Conservation (phyloP, 2,888 invertebrate genomes). For the Drosophila rellima region DNA sequence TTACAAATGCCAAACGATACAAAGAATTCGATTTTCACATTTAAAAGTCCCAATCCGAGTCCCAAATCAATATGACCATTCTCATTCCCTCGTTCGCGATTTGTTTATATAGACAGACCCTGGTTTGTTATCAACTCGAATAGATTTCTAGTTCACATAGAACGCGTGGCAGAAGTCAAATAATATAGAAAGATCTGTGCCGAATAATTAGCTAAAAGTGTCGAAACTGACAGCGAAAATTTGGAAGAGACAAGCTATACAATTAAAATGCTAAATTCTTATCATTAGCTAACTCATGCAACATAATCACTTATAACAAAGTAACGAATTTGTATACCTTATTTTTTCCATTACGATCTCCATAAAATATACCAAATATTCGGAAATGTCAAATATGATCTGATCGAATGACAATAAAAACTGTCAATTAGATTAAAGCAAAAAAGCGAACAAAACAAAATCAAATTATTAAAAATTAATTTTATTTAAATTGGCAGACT, state of each 20-base stretch:
- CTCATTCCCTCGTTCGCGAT: background rate
- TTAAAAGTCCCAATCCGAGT: slow-evolving; percentile 5
- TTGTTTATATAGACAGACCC: background rate
- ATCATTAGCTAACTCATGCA: slow-evolving; percentile 24
- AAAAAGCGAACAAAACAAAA: slow-evolving; percentile 9
- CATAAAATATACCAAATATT: slow-evolving; percentile 3
- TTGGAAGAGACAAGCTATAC: slow-evolving; percentile 5
- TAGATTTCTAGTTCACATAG: slow-evolving; percentile 19
- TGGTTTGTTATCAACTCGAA: slow-evolving; percentile 46
- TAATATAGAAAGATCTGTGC: slow-evolving; percentile 30
- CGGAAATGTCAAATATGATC: slow-evolving; percentile 14
- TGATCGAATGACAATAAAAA: slow-evolving; percentile 28
- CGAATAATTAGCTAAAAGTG: slow-evolving; percentile 55
- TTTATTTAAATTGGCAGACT: slow-evolving; percentile 40
- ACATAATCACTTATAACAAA: slow-evolving; percentile 9
- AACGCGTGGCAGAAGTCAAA: slow-evolving; percentile 59
- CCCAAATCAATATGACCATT: slow-evolving; percentile 1
- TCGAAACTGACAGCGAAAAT: slow-evolving; percentile 37
- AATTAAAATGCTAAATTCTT: slow-evolving; percentile 40
- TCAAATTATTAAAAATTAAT: slow-evolving; percentile 43
- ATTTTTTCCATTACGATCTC: slow-evolving; percentile 2
- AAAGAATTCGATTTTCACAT: slow-evolving; percentile 17
- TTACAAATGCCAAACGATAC: slow-evolving; percentile 44
- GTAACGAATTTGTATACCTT: background rate
- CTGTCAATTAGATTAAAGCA: slow-evolving; percentile 46